These are phyloP conservation scores for Mesocentrotus franciscanus DNA, from an alignment of 53 echinoderm and acorn worm genomes.

Conservation along the genomic window DNA sequence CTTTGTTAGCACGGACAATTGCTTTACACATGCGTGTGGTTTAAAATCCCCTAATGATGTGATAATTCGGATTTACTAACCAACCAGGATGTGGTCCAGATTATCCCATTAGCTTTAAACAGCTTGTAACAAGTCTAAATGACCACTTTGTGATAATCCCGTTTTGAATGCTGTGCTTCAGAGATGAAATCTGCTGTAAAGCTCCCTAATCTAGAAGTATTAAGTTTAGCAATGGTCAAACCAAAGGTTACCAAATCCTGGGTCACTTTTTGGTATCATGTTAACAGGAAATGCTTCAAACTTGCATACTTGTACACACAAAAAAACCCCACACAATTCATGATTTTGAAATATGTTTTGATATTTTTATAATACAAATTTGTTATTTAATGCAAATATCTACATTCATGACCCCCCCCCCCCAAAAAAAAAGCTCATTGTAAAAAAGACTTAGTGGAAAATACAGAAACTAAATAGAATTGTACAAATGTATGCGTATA, in stretches of 20 bases:
- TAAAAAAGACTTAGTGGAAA: no score
- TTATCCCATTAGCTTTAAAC: conserved; percentile 31
- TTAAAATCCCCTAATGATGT: not conserved
- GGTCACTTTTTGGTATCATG: not conserved
- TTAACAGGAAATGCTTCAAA: not conserved
- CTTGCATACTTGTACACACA: not conserved
- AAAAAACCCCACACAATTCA: no score
- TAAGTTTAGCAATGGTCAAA: not conserved
- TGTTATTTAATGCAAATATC: no score
- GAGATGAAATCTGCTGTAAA: not conserved
- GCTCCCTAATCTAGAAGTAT: not conserved
- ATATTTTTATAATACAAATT: no score
- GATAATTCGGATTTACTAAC: not conserved
- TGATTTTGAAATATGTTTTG: no score
- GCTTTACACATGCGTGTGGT: not conserved
- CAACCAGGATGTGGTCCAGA: not conserved
- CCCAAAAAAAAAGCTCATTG: no score
- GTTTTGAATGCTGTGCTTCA: not conserved
- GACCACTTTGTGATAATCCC: not conserved
- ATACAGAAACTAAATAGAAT: no score
- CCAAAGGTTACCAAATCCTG: not conserved
- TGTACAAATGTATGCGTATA: no score
- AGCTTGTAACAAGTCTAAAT: conserved; percentile 23
- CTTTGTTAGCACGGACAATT: not conserved
- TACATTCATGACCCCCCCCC: no score